A percentile compares a stretch with the other conserved stretches of the same genome.
Evolutionary conservation across 1,140 invertebrate species (phyloP).

Genomic region (Parasteatoda tepidariorum): DNA sequence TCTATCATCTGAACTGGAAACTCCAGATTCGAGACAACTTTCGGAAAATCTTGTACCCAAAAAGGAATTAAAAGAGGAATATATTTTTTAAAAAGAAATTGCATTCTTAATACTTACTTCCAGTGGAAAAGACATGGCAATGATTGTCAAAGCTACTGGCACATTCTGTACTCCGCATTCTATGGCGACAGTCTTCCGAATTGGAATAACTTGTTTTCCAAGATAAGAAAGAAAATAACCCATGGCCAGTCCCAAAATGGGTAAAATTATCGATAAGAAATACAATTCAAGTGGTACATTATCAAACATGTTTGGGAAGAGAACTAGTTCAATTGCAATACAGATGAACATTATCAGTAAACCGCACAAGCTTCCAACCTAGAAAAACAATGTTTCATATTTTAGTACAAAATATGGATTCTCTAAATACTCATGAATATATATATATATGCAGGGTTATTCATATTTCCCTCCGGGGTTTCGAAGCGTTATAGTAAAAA

Average conservation of each 20-base stretch:
- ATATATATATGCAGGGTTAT: too few species aligned
- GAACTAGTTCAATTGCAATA: constrained; percentile 62
- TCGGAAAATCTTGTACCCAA: not conserved
- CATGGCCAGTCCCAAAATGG: constrained; percentile 66
- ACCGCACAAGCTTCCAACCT: constrained; percentile 63
- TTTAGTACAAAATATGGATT: not conserved
- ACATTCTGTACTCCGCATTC: constrained; percentile 71
- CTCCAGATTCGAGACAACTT: not conserved
- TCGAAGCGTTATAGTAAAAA: too few species aligned
- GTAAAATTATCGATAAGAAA: constrained; percentile 65
- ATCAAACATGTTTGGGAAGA: constrained; percentile 66
- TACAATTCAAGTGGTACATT: constrained; percentile 66
- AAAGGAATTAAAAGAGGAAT: not conserved
- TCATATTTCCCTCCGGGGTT: too few species aligned
- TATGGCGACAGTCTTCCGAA: constrained; percentile 68
- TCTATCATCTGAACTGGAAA: too few species aligned
- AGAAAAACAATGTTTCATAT: constrained; percentile 1
- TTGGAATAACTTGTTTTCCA: constrained; percentile 63
- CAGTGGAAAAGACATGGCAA: constrained; percentile 64
- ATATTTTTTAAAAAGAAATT: not conserved
- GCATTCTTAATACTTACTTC: constrained; percentile 45
- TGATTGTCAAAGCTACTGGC: constrained; percentile 64
- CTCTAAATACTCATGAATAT: not conserved
- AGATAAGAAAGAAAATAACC: constrained; percentile 67
- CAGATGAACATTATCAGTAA: constrained; percentile 62